Evolutionary conservation across 2,888 invertebrate genomes (phyloP), one percentile per base, ranked within the genome.

Genomic region (Parascotia fuliginaria): DNA sequence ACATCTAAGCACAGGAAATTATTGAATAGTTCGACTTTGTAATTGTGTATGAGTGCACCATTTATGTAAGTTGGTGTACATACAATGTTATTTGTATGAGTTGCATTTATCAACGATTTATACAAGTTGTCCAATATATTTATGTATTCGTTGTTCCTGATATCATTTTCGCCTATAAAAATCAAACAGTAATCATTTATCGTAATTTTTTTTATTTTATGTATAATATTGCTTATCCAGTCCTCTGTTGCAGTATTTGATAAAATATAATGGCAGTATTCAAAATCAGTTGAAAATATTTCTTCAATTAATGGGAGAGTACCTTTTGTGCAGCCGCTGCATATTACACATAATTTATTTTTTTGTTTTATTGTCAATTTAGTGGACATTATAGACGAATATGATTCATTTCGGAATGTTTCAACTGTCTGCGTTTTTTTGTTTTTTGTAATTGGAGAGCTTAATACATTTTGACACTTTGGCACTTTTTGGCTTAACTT

Each of bases 11-110:
- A 38, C 15, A 53, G 24, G 6, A 36, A 2, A 22, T 19, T 47
- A 40, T 53, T 53, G 12, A 53, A 53, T 9, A 32, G 22, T 37
- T 53, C 46, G 22, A 47, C 42, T 43, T 43, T 53, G 7, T n/a
- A 53, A 27, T 53, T 53, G 29, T 27, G 45, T 29, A 46, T 52
- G 9, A 45, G 51, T 9, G 46, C 42, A 14, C 51, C 46, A 14
- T 40, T 34, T n/a, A 51, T 38, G 16, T 45, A 51, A 9, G 45
- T 51, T 16, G 51, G 51, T 1, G 45, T 28, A 42, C 38, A 42
- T 9, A 51, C 9, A 11, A 51, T 51, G 3, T 45, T 34, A 34
- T 52, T 46, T 9, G 46, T 46, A 9, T 46, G 34, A 14, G 34
- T 34, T 11, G 14, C 16, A 2, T 9, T 34, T 34, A 16, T 34